Evolutionary conservation across 2,113 vertebrate species (phyloP).

Genomic region (Genyomyrus donnyi): DNA sequence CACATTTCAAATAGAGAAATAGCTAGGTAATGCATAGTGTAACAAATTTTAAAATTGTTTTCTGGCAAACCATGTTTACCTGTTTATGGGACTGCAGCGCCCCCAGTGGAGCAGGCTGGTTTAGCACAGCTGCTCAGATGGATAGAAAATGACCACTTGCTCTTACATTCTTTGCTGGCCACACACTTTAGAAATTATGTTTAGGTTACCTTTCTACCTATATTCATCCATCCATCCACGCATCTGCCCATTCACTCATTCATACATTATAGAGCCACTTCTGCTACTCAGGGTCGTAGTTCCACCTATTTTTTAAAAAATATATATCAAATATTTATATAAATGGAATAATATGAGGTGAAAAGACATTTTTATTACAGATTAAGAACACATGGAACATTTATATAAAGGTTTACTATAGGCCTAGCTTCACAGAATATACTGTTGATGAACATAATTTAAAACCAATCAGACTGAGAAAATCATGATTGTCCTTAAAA

Average conservation of each 20-base stretch:
- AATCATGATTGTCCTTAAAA: no score
- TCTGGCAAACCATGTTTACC: background rate
- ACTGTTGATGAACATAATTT: no score
- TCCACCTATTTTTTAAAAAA: background rate
- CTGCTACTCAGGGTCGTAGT: background rate
- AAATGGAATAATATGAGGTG: no score
- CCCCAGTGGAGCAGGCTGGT: background rate
- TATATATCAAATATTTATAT: background rate
- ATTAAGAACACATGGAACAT: no score
- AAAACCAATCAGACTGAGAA: no score
- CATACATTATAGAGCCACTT: background rate
- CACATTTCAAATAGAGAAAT: background rate
- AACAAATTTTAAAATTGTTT: background rate
- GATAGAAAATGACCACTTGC: background rate
- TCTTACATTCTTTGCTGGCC: background rate
- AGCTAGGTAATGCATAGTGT: background rate
- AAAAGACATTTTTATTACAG: no score
- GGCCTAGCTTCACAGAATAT: no score
- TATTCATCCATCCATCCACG: background rate
- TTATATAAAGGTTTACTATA: no score
- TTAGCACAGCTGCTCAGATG: background rate
- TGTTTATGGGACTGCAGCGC: background rate
- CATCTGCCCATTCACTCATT: background rate
- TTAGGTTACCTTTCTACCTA: background rate
- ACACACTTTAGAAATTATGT: background rate